Conservation (phyloP, 2,797 vertebrate genomes). For the Sphenopsis melanotis region DNA sequence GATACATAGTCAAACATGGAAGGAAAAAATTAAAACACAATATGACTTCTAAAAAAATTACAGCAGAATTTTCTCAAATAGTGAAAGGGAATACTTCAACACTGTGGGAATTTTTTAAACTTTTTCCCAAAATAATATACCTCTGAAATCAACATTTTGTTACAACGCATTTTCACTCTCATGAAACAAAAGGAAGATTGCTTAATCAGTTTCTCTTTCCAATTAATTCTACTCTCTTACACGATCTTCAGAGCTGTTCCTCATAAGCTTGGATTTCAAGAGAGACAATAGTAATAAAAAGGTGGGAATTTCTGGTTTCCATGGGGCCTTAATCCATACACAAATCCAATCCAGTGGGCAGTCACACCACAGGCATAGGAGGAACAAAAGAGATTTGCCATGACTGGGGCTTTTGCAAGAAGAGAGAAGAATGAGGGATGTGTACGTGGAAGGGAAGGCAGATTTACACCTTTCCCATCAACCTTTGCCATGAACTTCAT, state of each 20-base stretch:
- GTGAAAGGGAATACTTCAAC: not conserved
- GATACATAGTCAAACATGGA: not conserved
- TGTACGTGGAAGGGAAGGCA: not conserved
- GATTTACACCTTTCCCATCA: not conserved
- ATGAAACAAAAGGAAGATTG: not conserved
- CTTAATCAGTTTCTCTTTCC: not conserved
- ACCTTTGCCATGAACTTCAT: not conserved
- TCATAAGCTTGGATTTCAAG: not conserved
- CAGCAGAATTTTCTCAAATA: not conserved
- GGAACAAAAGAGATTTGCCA: not conserved
- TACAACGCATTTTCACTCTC: not conserved
- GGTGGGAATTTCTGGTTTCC: not conserved
- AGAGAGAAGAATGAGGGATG: not conserved
- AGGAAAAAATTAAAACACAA: not conserved
- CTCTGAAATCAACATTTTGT: not conserved
- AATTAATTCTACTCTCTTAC: not conserved
- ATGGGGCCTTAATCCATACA: not conserved
- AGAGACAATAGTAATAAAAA: not conserved
- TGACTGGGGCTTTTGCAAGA: rapidly evolving
- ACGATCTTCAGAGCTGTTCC: not conserved
- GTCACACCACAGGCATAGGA: not conserved
- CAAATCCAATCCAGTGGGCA: not conserved
- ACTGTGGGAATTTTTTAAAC: rapidly evolving
- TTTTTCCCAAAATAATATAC: not conserved
- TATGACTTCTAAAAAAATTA: not conserved